phyloP scores from a whole-genome alignment of 2,888 invertebrate genomes.

The Metellina segmentata region DNA sequence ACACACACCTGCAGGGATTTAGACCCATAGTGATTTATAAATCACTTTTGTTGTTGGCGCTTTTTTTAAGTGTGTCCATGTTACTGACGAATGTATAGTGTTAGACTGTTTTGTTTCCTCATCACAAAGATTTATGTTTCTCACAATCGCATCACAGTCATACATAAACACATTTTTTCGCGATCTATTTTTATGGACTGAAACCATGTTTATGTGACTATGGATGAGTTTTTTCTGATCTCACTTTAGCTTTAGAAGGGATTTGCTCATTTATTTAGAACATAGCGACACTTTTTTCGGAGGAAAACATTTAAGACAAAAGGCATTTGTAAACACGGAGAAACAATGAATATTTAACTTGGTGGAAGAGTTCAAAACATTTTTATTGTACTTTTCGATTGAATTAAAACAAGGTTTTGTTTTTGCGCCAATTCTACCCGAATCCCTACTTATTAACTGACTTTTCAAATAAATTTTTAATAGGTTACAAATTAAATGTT shows the following conservation, averaged over 20 bases:
- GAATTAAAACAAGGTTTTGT: too few species aligned
- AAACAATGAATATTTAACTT: conserved; percentile 48
- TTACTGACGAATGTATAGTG: conserved; percentile 72
- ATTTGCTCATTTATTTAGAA: conserved; percentile 75
- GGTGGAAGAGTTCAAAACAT: neutral
- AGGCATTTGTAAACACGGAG: conserved; percentile 52
- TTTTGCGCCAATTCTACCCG: too few species aligned
- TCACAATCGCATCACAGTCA: conserved; percentile 74
- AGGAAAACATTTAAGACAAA: neutral
- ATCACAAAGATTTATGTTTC: conserved; percentile 71
- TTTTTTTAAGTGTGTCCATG: conserved; percentile 76
- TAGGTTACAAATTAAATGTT: too few species aligned
- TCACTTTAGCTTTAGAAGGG: conserved; percentile 69
- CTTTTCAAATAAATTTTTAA: too few species aligned
- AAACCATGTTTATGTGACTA: conserved; percentile 41
- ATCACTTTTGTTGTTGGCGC: conserved; percentile 77
- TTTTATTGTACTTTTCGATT: neutral
- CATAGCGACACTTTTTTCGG: conserved; percentile 56
- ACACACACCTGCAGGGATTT: conserved; percentile 76
- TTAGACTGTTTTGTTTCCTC: conserved; percentile 72
- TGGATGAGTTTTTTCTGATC: conserved; percentile 53
- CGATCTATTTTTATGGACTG: conserved; percentile 76
- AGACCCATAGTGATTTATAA: conserved; percentile 77
- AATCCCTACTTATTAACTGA: too few species aligned
- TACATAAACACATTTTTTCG: conserved; percentile 73